A percentile compares a stretch with the other conserved stretches of the same genome.
Evolutionary conservation across 1,140 invertebrate genomes (phyloP).

Genomic region (Hyles vespertilio): DNA sequence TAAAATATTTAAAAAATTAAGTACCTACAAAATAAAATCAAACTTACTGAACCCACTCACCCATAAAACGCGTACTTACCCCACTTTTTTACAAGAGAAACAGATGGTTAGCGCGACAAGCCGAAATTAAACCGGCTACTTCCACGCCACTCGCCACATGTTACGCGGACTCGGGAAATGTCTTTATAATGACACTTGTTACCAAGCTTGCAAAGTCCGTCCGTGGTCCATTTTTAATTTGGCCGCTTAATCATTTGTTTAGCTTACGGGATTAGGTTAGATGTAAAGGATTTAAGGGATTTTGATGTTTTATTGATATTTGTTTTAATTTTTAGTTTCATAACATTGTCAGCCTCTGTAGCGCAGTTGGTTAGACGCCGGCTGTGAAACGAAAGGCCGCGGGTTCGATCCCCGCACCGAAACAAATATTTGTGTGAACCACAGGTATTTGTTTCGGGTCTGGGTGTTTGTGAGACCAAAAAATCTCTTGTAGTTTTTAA

Average conservation of each 20-base stretch:
- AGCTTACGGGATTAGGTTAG: neutral
- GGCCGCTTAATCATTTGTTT: constrained; percentile 1
- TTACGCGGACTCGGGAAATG: constrained; percentile 8
- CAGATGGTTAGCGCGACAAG: constrained; percentile 21
- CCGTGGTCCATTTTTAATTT: constrained; percentile 7
- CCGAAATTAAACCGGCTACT: constrained; percentile 7
- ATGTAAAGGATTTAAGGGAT: neutral
- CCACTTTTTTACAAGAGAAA: constrained; percentile 9
- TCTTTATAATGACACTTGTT: constrained; percentile 11
- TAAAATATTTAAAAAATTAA: no score
- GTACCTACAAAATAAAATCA: neutral
- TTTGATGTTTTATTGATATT: no score
- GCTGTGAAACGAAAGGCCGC: no score
- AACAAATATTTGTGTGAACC: no score
- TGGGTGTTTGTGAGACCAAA: no score
- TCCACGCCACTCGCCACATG: constrained; percentile 1
- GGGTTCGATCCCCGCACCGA: no score
- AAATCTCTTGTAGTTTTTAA: no score
- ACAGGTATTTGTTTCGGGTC: no score
- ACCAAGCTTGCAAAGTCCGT: neutral
- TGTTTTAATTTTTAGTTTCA: no score
- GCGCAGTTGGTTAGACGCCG: no score
- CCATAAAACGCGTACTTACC: neutral
- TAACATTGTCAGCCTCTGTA: no score
- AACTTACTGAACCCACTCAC: neutral